These are phyloP conservation scores for Catostylus mosaicus DNA, from an alignment of 30 jellyfish, hydroid and myxozoan species.

Conservation along the genomic window DNA sequence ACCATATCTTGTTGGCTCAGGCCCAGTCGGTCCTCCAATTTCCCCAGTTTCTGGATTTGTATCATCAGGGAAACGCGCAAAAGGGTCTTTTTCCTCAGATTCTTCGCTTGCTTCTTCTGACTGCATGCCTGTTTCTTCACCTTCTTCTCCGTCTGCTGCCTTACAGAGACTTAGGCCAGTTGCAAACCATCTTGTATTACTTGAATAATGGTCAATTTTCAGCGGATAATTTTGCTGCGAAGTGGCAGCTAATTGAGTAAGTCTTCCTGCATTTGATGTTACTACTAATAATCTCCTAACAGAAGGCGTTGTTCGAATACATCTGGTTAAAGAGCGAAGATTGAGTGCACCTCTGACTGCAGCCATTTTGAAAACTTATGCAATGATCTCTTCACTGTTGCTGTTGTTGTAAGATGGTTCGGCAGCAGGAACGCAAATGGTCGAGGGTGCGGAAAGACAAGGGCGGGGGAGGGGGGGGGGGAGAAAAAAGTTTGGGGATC, in stretches of 20 bases:
- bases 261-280: background rate
- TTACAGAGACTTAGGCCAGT: constrained; percentile 19
- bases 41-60: constrained; percentile 98
- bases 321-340: background rate
- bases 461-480: no score
- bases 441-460: no score
- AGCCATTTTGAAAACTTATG: constrained; percentile 1
- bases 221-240: no score
- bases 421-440: no score
- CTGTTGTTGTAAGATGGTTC: constrained; percentile 7
- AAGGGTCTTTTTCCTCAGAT: constrained; percentile 75
- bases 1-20: constrained; percentile 99
- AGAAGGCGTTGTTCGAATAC: background rate
- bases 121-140: background rate
- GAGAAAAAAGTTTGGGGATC: no score
- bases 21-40: constrained; percentile 99
- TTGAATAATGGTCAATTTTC: background rate
- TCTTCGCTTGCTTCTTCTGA: constrained; percentile 38
- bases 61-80: constrained; percentile 92
- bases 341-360: background rate
- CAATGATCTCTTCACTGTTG: background rate
- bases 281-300: background rate
- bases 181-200: background rate
- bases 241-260: background rate
- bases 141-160: constrained; percentile 52